Conservation (phyloP, 2,888 invertebrate genomes). For the Thereva nobilitata region DNA sequence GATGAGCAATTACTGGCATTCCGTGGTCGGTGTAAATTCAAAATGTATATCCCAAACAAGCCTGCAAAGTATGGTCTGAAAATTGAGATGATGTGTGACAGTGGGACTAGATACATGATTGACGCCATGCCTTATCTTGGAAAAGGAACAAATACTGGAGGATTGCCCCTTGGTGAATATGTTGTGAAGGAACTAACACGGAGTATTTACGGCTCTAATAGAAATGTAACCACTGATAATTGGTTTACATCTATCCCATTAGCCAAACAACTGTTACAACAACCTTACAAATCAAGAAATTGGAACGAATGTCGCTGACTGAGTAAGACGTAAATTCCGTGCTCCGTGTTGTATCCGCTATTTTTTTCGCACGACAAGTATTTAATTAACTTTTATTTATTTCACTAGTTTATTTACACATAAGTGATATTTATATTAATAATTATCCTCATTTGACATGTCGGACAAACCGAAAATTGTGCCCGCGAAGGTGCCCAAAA, state of each 20-base stretch:
- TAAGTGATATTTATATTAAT: no score
- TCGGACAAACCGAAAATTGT: no score
- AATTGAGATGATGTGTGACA: constrained; percentile 39
- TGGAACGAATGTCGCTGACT: no score
- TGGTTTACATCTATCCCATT: constrained; percentile 33
- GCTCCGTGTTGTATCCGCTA: no score
- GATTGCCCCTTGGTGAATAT: constrained; percentile 31
- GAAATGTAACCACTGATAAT: constrained; percentile 37
- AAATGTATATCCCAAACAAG: constrained; percentile 36
- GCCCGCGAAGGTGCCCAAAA: no score
- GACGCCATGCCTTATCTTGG: constrained; percentile 35
- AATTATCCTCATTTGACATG: no score
- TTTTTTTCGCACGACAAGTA: no score
- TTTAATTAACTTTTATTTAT: no score
- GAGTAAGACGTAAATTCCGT: no score
- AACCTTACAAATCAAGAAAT: no score
- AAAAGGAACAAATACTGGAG: constrained; percentile 36
- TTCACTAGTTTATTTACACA: no score
- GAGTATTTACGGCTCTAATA: constrained; percentile 44
- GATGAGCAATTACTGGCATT: constrained; percentile 41
- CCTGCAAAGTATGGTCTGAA: constrained; percentile 39
- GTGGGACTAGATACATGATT: constrained; percentile 34
- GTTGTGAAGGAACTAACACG: constrained; percentile 42
- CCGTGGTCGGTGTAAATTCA: constrained; percentile 13
- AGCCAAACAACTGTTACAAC: constrained; percentile 34